Base-by-base conservation (phyloP, 2,888 invertebrate genomes). In the Microctonus aethiopoides region DNA sequence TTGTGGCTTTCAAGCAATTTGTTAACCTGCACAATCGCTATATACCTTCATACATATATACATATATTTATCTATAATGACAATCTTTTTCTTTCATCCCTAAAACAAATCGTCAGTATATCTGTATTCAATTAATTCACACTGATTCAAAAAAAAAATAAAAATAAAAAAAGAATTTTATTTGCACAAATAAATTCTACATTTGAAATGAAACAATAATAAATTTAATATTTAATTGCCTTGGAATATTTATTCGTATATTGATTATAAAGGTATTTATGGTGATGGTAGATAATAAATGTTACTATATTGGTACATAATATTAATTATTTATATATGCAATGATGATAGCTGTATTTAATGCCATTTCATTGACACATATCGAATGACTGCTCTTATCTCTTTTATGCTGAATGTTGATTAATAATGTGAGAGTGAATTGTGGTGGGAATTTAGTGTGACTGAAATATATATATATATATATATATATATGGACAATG, bases 1-100 rank as follows among this genome's bases (percentile, higher is more conserved):
- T 26, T 26, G 63, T 46, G 63, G 63, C 46, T 51, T 63, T 63
- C n/a, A 51, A 32, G 29, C 65, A 65, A 65, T 65, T 65, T 52
- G 65, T 65, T 64, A 64, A 34, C 59, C 34, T 29, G 59, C 59
- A 16, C 29, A 46, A 46, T 46, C 46, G n/a, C n/a, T n/a, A n/a
- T 11, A 39, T 11, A 39, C n/a, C 39, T 4, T 39, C 13, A 39
- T 39, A 39, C 6, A 16, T 10, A 59, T 57, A 32, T 6, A 57
- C 5, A 34, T 10, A 32, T 16, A 57, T n/a, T 39, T 46, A 29
- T 16, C 29, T 26, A n/a, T n/a, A n/a, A n/a, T n/a, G n/a, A n/a
- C n/a, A 36, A 11, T 34, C 36, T 60, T 60, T 60, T 60, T 36
- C 22, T 16, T 36, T 20, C 22, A 16, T 32, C 52, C 20, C n/a